Evolutionary conservation across 2,113 vertebrate species (phyloP).

Genomic region (Pseudopipra pipra): DNA sequence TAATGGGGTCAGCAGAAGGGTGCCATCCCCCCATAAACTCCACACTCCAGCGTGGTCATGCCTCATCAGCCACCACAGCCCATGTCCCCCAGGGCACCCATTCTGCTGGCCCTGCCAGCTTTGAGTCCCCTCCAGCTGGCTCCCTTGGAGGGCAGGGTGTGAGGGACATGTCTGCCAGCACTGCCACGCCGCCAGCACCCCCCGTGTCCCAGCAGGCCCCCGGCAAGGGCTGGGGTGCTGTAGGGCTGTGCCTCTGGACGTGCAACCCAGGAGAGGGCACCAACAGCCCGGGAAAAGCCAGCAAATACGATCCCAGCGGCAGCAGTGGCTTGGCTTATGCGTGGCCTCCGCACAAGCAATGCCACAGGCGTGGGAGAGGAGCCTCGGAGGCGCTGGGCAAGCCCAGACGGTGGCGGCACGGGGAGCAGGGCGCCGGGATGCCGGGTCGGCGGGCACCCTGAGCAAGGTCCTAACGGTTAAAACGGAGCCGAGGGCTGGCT

Average conservation of each 20-base stretch:
- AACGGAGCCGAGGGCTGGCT: background rate
- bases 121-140: background rate
- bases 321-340: background rate
- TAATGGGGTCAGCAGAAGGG: background rate
- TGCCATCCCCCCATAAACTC: rapidly evolving
- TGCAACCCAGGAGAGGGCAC: conserved; percentile 51
- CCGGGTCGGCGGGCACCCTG: rapidly evolving
- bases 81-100: rapidly evolving
- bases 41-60: rapidly evolving
- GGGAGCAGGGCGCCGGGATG: background rate
- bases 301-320: rapidly evolving
- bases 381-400: rapidly evolving
- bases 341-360: rapidly evolving
- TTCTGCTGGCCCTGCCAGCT: rapidly evolving
- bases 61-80: background rate
- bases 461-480: background rate
- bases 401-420: rapidly evolving
- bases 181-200: rapidly evolving
- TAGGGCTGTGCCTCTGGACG: background rate
- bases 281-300: background rate
- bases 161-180: rapidly evolving
- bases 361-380: background rate
- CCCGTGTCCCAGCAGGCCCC: background rate
- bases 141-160: background rate
- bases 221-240: rapidly evolving